Evolutionary conservation across 2,113 vertebrate species (phyloP).

Genomic region (Leucopsar rothschildi): DNA sequence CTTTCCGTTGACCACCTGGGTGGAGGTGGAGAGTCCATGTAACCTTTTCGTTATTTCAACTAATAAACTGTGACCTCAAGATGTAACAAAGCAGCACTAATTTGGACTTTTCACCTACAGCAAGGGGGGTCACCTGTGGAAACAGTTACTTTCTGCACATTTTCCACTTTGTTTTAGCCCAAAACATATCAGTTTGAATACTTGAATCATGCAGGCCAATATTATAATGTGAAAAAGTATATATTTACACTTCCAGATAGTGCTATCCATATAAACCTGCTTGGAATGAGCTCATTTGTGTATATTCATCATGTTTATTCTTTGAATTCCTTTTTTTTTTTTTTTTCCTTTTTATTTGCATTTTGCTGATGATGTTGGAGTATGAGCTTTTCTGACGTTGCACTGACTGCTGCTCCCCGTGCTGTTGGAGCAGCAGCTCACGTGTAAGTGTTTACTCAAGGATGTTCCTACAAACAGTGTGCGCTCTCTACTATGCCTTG

Average conservation of each 20-base stretch:
- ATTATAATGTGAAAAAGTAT: slow-evolving; percentile 99
- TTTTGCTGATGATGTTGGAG: slow-evolving; percentile 90
- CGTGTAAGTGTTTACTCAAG: slow-evolving; percentile 98
- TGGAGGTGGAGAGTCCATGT: slow-evolving; percentile 93
- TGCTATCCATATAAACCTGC: slow-evolving; percentile 89
- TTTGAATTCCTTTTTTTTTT: slow-evolving; percentile 81
- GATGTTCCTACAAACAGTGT: slow-evolving; percentile 84
- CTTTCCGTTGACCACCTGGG: slow-evolving; percentile 97
- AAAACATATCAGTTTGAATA: slow-evolving; percentile 99
- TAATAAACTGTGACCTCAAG: slow-evolving; percentile 87
- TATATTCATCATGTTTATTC: slow-evolving; percentile 86
- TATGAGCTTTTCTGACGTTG: slow-evolving; percentile 95
- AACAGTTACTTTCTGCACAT: slow-evolving; percentile 96
- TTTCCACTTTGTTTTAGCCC: slow-evolving; percentile 99
- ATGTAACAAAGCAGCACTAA: slow-evolving; percentile 86
- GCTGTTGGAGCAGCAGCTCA: slow-evolving; percentile 88
- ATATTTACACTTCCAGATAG: slow-evolving; percentile 98
- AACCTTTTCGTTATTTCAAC: slow-evolving; percentile 76
- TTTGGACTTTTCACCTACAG: slow-evolving; percentile 88
- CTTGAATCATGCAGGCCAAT: slow-evolving; percentile 99
- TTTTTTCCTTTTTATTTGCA: slow-evolving; percentile 69
- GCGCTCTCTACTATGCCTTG: slow-evolving; percentile 94
- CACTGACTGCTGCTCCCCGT: slow-evolving; percentile 94
- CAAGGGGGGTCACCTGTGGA: slow-evolving; percentile 92
- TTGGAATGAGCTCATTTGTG: slow-evolving; percentile 88